Base-by-base conservation (phyloP, 2,797 vertebrate genomes). In the Sebastes elongatus region DNA sequence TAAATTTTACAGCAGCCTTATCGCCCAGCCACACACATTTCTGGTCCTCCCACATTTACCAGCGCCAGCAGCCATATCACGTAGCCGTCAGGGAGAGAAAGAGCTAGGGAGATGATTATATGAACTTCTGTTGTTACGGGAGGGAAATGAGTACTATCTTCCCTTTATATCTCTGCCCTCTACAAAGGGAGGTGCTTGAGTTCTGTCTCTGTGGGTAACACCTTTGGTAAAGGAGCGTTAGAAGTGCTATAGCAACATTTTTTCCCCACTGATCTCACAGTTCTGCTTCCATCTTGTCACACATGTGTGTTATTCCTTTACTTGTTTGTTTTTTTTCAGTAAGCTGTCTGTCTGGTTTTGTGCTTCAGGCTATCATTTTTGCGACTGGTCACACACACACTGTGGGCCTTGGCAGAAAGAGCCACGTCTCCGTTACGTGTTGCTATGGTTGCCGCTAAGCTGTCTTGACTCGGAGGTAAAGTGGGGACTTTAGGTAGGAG, bases 1-100 rank as follows among this genome's bases (percentile, higher is more conserved):
- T 96, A 95, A 95, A 97, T 96, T 96, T 96, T 94, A 93, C 92
- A 94, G 91, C 94, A 80, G 86, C 90, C 94, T 97, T 97, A 97
- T 97, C 96, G 85, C 93, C 81, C 75, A 87, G 93, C 90, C 89
- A 94, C 95, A 96, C 94, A 92, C 94, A 91, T 94, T 90, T 91
- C 23, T 81, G 92, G 89, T 93, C 93, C 94, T 94, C 89, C 91
- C 92, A 90, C 93, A 88, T 95, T 95, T 90, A 92, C 88, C 86
- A 89, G 90, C 57, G 89, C 92, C 81, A 94, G 88, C 91, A 92
- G 91, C 92, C 25, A 84, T 86, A 86, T 88, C 86, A 89, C 88
- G 88, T 63, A 4, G 61, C 88, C 83, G 89, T 93, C 94, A 93
- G 90, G 76, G 89, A 92, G 85, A 80, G 88, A 80, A 78, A 76